Conservation (phyloP, 37 sponge, comb jelly and placozoan genomes). For the Aphrocallistes beatrix region DNA sequence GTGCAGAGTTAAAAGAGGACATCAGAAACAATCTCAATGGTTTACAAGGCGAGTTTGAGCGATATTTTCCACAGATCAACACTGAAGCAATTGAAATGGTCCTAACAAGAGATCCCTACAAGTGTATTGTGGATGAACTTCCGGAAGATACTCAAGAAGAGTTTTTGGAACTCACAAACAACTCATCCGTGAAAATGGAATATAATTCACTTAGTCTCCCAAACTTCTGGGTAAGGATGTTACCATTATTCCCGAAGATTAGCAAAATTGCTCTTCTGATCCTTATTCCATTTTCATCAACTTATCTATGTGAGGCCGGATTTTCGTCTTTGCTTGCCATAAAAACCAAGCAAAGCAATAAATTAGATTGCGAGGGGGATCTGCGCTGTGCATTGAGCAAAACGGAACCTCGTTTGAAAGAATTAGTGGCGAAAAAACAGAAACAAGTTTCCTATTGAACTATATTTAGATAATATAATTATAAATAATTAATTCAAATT, state of each 20-base stretch:
- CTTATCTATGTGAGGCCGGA: slow-evolving; percentile 17
- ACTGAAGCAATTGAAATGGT: neutral
- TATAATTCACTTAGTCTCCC: slow-evolving; percentile 12
- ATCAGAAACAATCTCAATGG: neutral
- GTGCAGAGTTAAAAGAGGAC: neutral
- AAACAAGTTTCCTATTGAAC: no score
- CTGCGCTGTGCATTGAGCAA: neutral
- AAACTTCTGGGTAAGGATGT: slow-evolving; percentile 13
- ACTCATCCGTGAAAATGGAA: slow-evolving; percentile 15
- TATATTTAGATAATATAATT: neutral
- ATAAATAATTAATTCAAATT: no score
- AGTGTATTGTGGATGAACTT: neutral
- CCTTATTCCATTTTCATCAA: no score
- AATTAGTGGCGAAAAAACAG: slow-evolving; percentile 11
- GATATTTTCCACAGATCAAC: slow-evolving; percentile 4
- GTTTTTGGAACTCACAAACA: slow-evolving; percentile 16
- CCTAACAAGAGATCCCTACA: neutral
- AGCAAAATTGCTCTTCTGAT: slow-evolving; percentile 19
- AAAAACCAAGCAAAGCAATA: neutral
- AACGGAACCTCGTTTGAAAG: neutral
- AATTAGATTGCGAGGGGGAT: slow-evolving; percentile 4
- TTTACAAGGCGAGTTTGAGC: neutral
- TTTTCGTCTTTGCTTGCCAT: neutral
- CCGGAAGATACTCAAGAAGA: neutral
- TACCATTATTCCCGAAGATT: neutral